phyloP scores from a whole-genome alignment of 2,888 invertebrate genomes.

The Cryptocheilus praepositus region DNA sequence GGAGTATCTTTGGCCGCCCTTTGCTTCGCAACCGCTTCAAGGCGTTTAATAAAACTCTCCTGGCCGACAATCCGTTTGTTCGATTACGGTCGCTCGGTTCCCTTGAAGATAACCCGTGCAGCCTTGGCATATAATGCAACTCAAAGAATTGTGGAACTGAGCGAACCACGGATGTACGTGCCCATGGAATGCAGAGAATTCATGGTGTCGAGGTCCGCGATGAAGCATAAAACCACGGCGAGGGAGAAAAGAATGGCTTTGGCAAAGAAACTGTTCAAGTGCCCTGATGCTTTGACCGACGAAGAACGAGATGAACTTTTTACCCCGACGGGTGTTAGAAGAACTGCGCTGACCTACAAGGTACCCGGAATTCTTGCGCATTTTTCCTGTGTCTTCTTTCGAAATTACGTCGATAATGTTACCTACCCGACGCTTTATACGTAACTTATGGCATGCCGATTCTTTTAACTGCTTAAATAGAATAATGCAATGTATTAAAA shows the following conservation, averaged over 20 bases:
- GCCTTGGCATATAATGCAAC: slow-evolving; percentile 54
- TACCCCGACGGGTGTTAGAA: slow-evolving; percentile 50
- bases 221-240: neutral
- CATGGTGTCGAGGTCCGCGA: neutral
- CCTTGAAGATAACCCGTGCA: slow-evolving; percentile 42
- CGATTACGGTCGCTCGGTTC: slow-evolving; percentile 43
- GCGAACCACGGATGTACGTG: slow-evolving; percentile 37
- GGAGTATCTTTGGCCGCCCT: slow-evolving; percentile 43
- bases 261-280: slow-evolving; percentile 39
- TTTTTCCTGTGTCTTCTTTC: no score
- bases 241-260: slow-evolving; percentile 23
- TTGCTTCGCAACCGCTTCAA: slow-evolving; percentile 33
- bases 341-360: slow-evolving; percentile 51
- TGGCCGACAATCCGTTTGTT: slow-evolving; percentile 32
- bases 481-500: no score
- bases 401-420: no score
- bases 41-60: slow-evolving; percentile 42
- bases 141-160: slow-evolving; percentile 46
- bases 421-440: no score
- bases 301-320: slow-evolving; percentile 49
- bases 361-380: no score
- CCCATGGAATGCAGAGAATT: slow-evolving; percentile 40
- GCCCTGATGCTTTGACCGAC: slow-evolving; percentile 47
- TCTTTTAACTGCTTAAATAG: no score
- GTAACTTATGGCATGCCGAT: no score